A percentile compares a stretch with the other conserved stretches of the same genome.
phyloP scores from a whole-genome alignment of 1,140 invertebrate genomes.

The Teleopsis dalmanni region DNA sequence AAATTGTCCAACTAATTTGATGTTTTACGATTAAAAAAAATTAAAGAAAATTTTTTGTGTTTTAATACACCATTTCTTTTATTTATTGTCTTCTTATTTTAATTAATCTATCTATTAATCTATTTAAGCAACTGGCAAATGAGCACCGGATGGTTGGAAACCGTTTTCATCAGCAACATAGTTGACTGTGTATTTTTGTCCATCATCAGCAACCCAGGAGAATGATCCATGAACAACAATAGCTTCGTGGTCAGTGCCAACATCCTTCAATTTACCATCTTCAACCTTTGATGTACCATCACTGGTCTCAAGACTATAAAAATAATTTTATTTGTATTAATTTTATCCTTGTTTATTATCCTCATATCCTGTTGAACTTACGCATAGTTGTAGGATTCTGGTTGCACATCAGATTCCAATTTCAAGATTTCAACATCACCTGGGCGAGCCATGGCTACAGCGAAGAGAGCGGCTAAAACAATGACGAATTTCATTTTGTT shows the following conservation, averaged over 20 bases:
- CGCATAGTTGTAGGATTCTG: slow-evolving; percentile 27
- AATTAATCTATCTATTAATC: no score
- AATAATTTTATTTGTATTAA: no score
- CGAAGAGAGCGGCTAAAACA: slow-evolving; percentile 15
- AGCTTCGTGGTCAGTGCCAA: slow-evolving; percentile 51
- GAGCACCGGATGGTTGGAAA: slow-evolving; percentile 57
- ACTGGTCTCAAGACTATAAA: slow-evolving; percentile 54
- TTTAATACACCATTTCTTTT: no score
- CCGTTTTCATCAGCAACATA: slow-evolving; percentile 65
- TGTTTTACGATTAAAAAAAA: no score
- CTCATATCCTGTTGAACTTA: no score
- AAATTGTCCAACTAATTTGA: no score
- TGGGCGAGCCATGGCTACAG: slow-evolving; percentile 7
- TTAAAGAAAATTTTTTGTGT: no score
- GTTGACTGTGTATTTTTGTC: slow-evolving; percentile 51
- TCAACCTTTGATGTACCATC: slow-evolving; percentile 56
- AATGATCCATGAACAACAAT: slow-evolving; percentile 54
- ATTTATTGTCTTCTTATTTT: no score
- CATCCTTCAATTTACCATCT: slow-evolving; percentile 56
- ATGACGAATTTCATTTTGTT: slow-evolving; percentile 19
- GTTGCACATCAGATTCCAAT: slow-evolving; percentile 42
- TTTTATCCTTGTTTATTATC: no score
- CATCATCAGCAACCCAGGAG: slow-evolving; percentile 57
- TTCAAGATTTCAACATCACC: slow-evolving; percentile 34
- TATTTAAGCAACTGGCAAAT: slow-evolving; percentile 51